Percentiles rank a stretch among this genome's conserved stretches.
Evolutionary conservation across 2,888 invertebrate species (phyloP).

Genomic region (Hedya salicella): DNA sequence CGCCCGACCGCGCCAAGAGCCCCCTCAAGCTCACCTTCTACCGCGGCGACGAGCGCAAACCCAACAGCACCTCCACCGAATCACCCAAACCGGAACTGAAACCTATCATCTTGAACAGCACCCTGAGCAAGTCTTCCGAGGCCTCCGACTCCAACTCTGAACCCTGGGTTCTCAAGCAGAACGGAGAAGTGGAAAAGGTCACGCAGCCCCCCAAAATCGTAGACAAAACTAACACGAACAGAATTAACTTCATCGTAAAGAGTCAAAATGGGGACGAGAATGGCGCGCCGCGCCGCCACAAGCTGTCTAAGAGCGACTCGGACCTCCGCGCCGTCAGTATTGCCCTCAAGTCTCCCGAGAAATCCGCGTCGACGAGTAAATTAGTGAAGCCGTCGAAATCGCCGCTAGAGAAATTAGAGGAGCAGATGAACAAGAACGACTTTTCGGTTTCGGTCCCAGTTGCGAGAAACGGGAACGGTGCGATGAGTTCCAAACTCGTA

Average conservation of each 20-base stretch:
- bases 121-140: constrained; percentile 68
- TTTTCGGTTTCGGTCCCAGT: constrained; percentile 49
- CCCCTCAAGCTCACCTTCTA: constrained; percentile 78
- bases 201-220: constrained; percentile 61
- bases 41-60: constrained; percentile 70
- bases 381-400: constrained; percentile 70
- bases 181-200: constrained; percentile 78
- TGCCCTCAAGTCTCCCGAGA: constrained; percentile 59
- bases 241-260: constrained; percentile 67
- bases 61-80: constrained; percentile 66
- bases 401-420: constrained; percentile 75
- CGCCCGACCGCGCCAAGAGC: constrained; percentile 73
- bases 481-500: constrained; percentile 72
- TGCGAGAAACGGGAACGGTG: constrained; percentile 61
- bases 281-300: constrained; percentile 55
- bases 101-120: constrained; percentile 77
- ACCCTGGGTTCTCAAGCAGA: constrained; percentile 80
- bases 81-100: constrained; percentile 65
- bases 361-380: constrained; percentile 63
- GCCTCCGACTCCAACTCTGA: constrained; percentile 64
- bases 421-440: constrained; percentile 76
- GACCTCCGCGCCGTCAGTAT: constrained; percentile 60
- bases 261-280: constrained; percentile 66
- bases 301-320: constrained; percentile 66
- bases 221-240: constrained; percentile 62